Percentiles rank a stretch among this genome's conserved stretches.
Conservation (phyloP, 2,797 vertebrate species). For the Chelon labrosus region DNA sequence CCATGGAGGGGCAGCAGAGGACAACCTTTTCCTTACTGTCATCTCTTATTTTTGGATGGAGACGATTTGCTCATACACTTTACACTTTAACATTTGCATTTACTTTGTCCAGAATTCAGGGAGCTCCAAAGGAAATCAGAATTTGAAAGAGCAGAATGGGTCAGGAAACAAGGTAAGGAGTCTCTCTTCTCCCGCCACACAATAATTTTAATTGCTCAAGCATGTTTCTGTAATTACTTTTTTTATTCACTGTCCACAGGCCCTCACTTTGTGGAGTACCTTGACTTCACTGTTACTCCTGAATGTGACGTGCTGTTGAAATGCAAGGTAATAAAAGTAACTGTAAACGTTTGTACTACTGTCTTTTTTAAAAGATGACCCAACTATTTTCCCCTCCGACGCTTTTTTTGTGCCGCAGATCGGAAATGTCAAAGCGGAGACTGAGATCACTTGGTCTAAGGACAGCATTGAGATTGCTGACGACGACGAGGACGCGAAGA, state of each 20-base stretch:
- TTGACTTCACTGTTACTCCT: constrained; percentile 92
- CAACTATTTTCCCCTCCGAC: neutral
- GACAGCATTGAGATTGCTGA: constrained; percentile 93
- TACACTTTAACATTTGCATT: neutral
- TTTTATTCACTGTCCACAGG: constrained; percentile 80
- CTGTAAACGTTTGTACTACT: neutral
- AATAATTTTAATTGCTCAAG: neutral
- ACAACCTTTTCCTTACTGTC: constrained; percentile 40
- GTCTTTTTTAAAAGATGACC: neutral
- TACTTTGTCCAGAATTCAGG: constrained; percentile 89
- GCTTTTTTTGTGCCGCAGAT: constrained; percentile 82
- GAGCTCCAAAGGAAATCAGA: constrained; percentile 95
- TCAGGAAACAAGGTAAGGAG: constrained; percentile 94
- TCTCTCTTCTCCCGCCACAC: neutral
- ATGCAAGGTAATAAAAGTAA: constrained; percentile 89
- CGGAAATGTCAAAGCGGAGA: constrained; percentile 94
- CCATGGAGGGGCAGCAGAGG: constrained; percentile 81
- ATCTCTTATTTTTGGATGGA: neutral
- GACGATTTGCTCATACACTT: constrained; percentile 7
- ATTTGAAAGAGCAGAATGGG: constrained; percentile 96
- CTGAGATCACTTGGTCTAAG: constrained; percentile 95
- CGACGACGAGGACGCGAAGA: constrained; percentile 91
- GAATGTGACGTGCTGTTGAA: constrained; percentile 95
- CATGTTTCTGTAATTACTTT: neutral
- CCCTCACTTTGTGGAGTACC: constrained; percentile 97